These are phyloP conservation scores for Mamestra configurata DNA, from an alignment of 1,140 invertebrate species.

Conservation along the genomic window DNA sequence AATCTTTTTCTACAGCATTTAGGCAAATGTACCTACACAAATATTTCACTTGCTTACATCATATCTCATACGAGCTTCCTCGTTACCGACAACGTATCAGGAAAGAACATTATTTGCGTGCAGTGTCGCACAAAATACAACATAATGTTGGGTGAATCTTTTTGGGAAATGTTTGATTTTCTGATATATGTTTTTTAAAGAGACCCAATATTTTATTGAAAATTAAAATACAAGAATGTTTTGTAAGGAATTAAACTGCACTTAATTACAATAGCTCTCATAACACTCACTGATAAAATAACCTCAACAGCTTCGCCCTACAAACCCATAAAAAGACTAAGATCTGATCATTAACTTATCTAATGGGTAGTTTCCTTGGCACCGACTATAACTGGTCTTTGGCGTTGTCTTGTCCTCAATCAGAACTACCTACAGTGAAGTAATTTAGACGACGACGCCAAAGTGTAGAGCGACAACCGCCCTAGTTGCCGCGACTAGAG, in stretches of 20 bases:
- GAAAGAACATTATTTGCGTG: constrained; percentile 47
- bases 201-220: neutral
- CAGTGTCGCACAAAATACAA: constrained; percentile 10
- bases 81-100: constrained; percentile 43
- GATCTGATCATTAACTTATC: constrained; percentile 3
- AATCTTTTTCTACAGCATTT: constrained; percentile 86
- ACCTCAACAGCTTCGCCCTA: neutral
- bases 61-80: constrained; percentile 55
- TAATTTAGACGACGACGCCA: constrained; percentile 40
- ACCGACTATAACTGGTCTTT: neutral
- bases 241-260: neutral
- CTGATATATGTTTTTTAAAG: neutral
- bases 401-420: constrained; percentile 22
- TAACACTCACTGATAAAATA: neutral
- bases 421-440: constrained; percentile 27
- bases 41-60: constrained; percentile 70
- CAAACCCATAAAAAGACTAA: neutral
- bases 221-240: neutral
- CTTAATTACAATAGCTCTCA: neutral
- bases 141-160: neutral
- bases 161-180: neutral
- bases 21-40: constrained; percentile 80
- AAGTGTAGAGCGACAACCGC: constrained; percentile 59
- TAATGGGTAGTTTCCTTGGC: constrained; percentile 1
- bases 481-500: constrained; percentile 74